Base-by-base conservation (phyloP, 2,113 vertebrate genomes). In the Limnothrissa miodon region DNA sequence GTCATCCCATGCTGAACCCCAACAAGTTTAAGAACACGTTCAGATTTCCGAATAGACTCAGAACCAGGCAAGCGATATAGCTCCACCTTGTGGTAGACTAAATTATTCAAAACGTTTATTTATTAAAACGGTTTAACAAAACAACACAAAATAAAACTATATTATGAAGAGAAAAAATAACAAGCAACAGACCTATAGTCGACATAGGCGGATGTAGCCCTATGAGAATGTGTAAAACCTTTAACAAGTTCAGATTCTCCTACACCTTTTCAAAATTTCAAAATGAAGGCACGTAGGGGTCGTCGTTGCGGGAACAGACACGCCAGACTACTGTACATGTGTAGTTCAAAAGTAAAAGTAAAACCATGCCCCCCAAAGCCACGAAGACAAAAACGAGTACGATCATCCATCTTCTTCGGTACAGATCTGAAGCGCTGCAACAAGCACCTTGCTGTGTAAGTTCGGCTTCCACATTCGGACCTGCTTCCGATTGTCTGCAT, bases 311-410 rank as follows among this genome's bases (percentile, higher is more conserved):
- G 51, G 51, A 56, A 66, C 89, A 90, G 79, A 87, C 5, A 39
- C 62, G 88, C 89, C 88, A 90, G 29, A 90, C 83, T 51, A 90
- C 79, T 39, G 90, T 89, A 80, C 90, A 92, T 42, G 89, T 78
- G 56, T 92, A 92, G 85, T 90, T 92, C 88, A 86, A 87, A 36
- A 92, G 48, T 1, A 92, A 33, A 17, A 92, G 80, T 44, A 91
- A 81, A 2, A 45, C 83, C 84, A 89, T 88, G 53, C 81, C 39
- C 1, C 29, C 48, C 79, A 90, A 59, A 29, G 80, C 82, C 81
- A 90, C 45, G 19, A 83, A 10, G 42, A 84, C 59, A 23, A 88
- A 1, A 10, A 84, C 23, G 11, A 44, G 46, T 80, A 90, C 56
- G 17, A 87, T 9, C 15, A 91, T 23, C 33, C 80, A 39, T 79